phyloP scores from a whole-genome alignment of 2,113 vertebrate species.

The Oplegnathus fasciatus region DNA sequence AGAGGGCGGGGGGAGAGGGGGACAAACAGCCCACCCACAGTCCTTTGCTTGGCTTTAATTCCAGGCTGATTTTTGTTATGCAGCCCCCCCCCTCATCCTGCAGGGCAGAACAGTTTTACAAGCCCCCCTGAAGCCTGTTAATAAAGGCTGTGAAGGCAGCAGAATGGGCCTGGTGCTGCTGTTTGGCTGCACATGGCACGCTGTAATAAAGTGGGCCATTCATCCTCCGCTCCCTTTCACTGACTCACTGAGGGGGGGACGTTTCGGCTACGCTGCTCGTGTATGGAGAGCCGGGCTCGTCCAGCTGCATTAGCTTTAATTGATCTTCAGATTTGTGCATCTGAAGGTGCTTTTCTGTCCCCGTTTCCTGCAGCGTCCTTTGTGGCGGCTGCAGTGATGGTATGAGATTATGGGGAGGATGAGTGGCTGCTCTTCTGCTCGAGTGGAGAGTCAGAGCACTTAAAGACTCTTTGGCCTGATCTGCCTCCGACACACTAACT shows the following conservation, averaged over 20 bases:
- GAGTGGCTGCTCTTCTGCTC: conserved; percentile 55
- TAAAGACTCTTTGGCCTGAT: not conserved
- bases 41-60: conserved; percentile 78
- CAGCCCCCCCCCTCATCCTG: conserved; percentile 48
- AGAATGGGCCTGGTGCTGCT: conserved; percentile 72
- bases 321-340: conserved; percentile 74
- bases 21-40: conserved; percentile 88
- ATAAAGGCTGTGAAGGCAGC: conserved; percentile 75
- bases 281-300: conserved; percentile 65
- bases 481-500: not conserved
- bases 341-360: conserved; percentile 68
- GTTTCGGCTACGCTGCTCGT: conserved; percentile 69
- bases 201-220: conserved; percentile 83
- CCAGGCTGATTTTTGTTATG: conserved; percentile 76
- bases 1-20: conserved; percentile 23
- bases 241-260: conserved; percentile 53
- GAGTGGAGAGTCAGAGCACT: conserved; percentile 41
- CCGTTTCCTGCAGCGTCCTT: conserved; percentile 63
- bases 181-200: conserved; percentile 77
- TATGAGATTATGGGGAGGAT: conserved; percentile 70
- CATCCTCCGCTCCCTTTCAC: conserved; percentile 76
- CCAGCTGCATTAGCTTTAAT: conserved; percentile 73
- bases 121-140: conserved; percentile 67
- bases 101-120: conserved; percentile 78
- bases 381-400: conserved; percentile 51